Conservation (phyloP, 2,113 vertebrate species). For the Grammomys dolichurus region DNA sequence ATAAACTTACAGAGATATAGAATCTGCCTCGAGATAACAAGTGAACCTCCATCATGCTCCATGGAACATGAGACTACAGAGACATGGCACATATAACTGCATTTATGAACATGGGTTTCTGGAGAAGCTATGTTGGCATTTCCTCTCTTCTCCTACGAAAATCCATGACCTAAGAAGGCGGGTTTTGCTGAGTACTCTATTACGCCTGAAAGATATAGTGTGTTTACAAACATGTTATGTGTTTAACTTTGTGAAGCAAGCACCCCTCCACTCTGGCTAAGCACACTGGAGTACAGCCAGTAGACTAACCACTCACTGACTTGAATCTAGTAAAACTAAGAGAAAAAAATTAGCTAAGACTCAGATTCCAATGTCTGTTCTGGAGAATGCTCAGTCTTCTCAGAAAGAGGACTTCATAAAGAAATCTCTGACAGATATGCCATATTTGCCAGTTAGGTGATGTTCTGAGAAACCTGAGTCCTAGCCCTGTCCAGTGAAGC, state of each 20-base stretch:
- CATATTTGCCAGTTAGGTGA: slow-evolving; percentile 68
- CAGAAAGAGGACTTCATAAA: slow-evolving; percentile 69
- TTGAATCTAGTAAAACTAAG: slow-evolving; percentile 84
- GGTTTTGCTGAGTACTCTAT: slow-evolving; percentile 48
- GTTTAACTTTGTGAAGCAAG: slow-evolving; percentile 69
- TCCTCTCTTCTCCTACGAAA: slow-evolving; percentile 11
- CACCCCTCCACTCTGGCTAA: slow-evolving; percentile 69
- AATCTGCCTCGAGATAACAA: slow-evolving; percentile 69
- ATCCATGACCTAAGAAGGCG: background rate
- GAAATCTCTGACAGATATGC: slow-evolving; percentile 37
- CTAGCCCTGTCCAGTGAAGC: slow-evolving; percentile 67
- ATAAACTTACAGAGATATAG: slow-evolving; percentile 74
- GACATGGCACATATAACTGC: slow-evolving; percentile 35
- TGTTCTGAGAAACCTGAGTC: slow-evolving; percentile 51
- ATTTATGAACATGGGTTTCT: slow-evolving; percentile 63
- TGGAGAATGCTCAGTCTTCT: slow-evolving; percentile 84
- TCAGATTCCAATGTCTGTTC: slow-evolving; percentile 84
- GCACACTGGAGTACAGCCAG: slow-evolving; percentile 81
- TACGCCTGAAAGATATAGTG: background rate
- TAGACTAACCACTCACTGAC: slow-evolving; percentile 85
- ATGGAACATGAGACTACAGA: background rate
- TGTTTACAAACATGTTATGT: slow-evolving; percentile 80
- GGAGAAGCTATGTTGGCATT: slow-evolving; percentile 59
- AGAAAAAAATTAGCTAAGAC: slow-evolving; percentile 84
- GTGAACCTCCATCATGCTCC: slow-evolving; percentile 45